These are phyloP conservation scores for Chionomys nivalis DNA, from an alignment of 2,113 vertebrate genomes.

Conservation along the genomic window DNA sequence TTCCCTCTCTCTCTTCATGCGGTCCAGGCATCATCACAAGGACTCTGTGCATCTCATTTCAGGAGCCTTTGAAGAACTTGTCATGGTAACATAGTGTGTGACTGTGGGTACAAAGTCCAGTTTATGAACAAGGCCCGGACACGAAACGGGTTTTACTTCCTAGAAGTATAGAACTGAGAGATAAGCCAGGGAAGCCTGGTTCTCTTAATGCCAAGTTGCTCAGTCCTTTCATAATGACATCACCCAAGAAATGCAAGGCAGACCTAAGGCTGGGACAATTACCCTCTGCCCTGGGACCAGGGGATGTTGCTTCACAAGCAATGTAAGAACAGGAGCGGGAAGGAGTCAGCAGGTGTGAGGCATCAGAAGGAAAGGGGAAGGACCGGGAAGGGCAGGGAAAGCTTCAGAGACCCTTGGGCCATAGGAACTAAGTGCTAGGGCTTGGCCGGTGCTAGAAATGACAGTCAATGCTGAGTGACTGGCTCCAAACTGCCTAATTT, in stretches of 20 bases:
- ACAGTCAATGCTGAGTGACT: not conserved
- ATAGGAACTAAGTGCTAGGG: not conserved
- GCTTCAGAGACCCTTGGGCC: not conserved
- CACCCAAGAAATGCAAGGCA: not conserved
- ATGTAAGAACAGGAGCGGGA: not conserved
- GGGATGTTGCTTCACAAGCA: not conserved
- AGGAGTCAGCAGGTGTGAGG: not conserved
- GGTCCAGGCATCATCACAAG: not conserved
- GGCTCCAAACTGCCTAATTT: not conserved
- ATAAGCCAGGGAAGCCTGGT: not conserved
- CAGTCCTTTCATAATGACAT: not conserved
- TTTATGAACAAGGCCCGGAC: not conserved
- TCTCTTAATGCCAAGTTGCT: not conserved
- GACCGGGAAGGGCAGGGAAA: rapidly evolving
- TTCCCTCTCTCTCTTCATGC: not conserved
- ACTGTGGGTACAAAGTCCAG: not conserved
- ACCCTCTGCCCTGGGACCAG: not conserved
- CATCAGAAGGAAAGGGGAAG: not conserved
- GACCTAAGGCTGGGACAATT: not conserved
- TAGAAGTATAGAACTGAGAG: not conserved
- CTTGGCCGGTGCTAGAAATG: not conserved
- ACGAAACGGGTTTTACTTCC: not conserved
- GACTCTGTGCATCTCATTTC: not conserved
- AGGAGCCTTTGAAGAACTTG: no score
- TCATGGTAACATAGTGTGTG: not conserved